phyloP scores from a whole-genome alignment of 2,113 vertebrate genomes.

The Lophotis ruficrista region DNA sequence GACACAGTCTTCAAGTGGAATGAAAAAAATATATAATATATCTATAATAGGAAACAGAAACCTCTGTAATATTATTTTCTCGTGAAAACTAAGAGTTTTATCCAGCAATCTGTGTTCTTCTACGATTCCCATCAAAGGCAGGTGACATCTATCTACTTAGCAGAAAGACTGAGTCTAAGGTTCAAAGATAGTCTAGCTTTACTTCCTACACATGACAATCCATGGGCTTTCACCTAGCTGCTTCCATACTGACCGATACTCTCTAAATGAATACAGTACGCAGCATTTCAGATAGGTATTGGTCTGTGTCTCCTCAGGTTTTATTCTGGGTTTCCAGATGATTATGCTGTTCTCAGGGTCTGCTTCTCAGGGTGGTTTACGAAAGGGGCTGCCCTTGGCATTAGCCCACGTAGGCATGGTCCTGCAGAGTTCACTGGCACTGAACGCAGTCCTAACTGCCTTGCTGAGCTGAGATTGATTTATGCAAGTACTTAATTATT shows the following conservation, averaged over 20 bases:
- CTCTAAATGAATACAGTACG: neutral
- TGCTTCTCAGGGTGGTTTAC: neutral
- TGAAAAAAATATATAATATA: neutral
- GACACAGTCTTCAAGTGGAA: neutral
- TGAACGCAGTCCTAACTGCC: neutral
- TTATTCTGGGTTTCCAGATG: neutral
- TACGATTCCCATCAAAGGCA: neutral
- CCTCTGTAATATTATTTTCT: neutral
- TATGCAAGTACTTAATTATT: neutral
- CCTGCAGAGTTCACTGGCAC: neutral
- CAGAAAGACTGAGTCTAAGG: neutral
- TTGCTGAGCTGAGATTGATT: neutral
- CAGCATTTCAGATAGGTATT: neutral
- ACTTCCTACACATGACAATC: neutral
- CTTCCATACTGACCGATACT: neutral
- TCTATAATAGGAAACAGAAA: neutral
- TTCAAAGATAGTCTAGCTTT: neutral
- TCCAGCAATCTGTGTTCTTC: neutral
- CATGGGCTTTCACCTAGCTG: neutral
- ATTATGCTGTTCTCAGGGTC: neutral
- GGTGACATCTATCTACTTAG: neutral
- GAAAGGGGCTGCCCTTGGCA: neutral
- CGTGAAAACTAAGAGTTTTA: neutral
- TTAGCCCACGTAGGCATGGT: neutral
- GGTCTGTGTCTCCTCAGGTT: neutral